Conservation (phyloP, 2,888 invertebrate species). For the Scaptomyza tumidula region DNA sequence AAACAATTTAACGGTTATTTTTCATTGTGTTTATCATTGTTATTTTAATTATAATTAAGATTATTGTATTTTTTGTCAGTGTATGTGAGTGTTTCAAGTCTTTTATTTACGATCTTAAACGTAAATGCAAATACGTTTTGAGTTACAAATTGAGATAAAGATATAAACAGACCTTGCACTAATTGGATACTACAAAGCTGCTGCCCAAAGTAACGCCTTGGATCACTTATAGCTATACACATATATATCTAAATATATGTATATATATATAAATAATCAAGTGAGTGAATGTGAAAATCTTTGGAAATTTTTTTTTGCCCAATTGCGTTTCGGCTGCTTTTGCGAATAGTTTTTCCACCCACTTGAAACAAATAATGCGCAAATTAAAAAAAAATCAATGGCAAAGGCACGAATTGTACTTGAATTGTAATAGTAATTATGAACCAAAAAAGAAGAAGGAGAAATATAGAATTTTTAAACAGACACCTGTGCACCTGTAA, state of each 20-base stretch:
- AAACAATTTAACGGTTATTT: slow-evolving; percentile 3
- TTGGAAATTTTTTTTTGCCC: slow-evolving; percentile 6
- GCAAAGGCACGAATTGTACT: slow-evolving; percentile 2
- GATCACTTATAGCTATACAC: slow-evolving; percentile 13
- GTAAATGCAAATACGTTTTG: slow-evolving; percentile 5
- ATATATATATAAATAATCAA: slow-evolving; percentile 2
- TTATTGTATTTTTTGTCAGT: background rate
- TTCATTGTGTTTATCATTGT: slow-evolving; percentile 8
- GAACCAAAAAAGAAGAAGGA: background rate
- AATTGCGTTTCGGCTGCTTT: slow-evolving; percentile 38
- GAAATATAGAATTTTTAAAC: slow-evolving; percentile 2
- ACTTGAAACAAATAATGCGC: slow-evolving; percentile 43
- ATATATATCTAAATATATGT: background rate
- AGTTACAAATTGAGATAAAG: slow-evolving; percentile 3
- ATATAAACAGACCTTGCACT: slow-evolving; percentile 43
- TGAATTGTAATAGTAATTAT: slow-evolving; percentile 23
- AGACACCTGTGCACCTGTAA: slow-evolving; percentile 15
- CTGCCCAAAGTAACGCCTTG: slow-evolving; percentile 23
- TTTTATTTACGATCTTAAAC: slow-evolving; percentile 1
- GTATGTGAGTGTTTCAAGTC: slow-evolving; percentile 9
- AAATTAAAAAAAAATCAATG: slow-evolving; percentile 37
- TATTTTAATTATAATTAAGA: background rate
- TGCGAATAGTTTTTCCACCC: slow-evolving; percentile 33
- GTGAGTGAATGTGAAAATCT: slow-evolving; percentile 30
- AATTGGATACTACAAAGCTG: slow-evolving; percentile 48